A percentile compares a stretch with the other conserved stretches of the same genome.
These are phyloP conservation scores for Toxostoma redivivum DNA, from an alignment of 2,113 vertebrate species.

Conservation along the genomic window DNA sequence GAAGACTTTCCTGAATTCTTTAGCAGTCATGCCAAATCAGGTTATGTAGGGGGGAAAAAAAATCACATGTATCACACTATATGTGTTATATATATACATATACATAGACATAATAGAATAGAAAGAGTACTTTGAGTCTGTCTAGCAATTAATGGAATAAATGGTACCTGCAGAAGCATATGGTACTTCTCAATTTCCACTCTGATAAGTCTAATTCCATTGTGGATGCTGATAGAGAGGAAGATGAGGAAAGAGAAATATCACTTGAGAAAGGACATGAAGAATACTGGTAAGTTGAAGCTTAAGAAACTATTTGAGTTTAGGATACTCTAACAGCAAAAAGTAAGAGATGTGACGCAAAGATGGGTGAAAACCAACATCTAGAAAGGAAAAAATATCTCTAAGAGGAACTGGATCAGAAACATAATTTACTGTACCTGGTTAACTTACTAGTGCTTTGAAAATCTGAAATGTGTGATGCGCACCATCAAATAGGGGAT, in stretches of 20 bases:
- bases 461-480: constrained; percentile 65
- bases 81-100: not conserved
- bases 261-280: not conserved
- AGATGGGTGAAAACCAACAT: not conserved
- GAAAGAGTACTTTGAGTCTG: not conserved
- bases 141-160: not conserved
- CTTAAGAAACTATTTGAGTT: not conserved
- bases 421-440: constrained; percentile 53
- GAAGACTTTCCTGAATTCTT: not conserved
- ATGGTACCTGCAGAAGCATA: not conserved
- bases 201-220: not conserved
- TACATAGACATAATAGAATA: not conserved
- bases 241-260: not conserved
- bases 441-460: constrained; percentile 56
- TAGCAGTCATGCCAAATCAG: not conserved
- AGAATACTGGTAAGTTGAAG: not conserved
- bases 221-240: not conserved
- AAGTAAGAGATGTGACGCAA: not conserved
- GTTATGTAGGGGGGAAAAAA: not conserved
- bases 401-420: constrained; percentile 9
- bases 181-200: not conserved
- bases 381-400: constrained; percentile 25
- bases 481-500: constrained; percentile 65
- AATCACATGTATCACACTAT: not conserved
- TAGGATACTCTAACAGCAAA: not conserved